Percentiles rank a stretch among this genome's conserved stretches.
Conservation (phyloP, 2,113 vertebrate genomes). For the Rafetus swinhoei region DNA sequence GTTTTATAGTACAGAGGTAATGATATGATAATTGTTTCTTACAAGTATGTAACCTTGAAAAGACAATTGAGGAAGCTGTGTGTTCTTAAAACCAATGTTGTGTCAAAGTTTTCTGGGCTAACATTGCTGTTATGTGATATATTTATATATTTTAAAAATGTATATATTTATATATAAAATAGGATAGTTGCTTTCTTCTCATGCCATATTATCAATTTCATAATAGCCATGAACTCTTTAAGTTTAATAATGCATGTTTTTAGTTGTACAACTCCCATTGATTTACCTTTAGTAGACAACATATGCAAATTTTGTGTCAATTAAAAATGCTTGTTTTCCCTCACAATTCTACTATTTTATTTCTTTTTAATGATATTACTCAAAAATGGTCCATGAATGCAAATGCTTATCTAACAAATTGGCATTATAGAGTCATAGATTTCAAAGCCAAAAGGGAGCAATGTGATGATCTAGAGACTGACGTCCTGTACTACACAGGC, state of each 20-base stretch:
- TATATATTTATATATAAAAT: too few species aligned
- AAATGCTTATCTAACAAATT: neutral
- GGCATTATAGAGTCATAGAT: neutral
- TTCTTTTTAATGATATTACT: neutral
- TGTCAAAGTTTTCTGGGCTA: conserved; percentile 13
- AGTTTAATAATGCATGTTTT: neutral
- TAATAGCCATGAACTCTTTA: neutral
- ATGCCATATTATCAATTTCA: conserved; percentile 7
- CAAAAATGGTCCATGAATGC: accelerated
- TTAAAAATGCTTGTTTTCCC: neutral
- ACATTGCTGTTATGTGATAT: neutral
- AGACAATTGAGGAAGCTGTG: neutral
- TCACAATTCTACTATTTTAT: neutral
- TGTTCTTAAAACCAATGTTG: conserved; percentile 36
- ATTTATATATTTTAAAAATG: neutral
- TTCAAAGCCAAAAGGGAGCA: neutral
- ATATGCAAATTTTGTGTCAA: neutral
- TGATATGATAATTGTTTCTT: conserved; percentile 67
- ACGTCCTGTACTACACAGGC: neutral
- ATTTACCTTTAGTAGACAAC: neutral
- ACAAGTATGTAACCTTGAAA: conserved; percentile 52
- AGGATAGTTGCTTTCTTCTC: neutral
- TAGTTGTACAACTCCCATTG: neutral
- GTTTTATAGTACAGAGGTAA: conserved; percentile 50
- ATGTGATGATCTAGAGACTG: neutral